Conservation (phyloP, 2,888 invertebrate genomes). For the Anarsia innoxiella region DNA sequence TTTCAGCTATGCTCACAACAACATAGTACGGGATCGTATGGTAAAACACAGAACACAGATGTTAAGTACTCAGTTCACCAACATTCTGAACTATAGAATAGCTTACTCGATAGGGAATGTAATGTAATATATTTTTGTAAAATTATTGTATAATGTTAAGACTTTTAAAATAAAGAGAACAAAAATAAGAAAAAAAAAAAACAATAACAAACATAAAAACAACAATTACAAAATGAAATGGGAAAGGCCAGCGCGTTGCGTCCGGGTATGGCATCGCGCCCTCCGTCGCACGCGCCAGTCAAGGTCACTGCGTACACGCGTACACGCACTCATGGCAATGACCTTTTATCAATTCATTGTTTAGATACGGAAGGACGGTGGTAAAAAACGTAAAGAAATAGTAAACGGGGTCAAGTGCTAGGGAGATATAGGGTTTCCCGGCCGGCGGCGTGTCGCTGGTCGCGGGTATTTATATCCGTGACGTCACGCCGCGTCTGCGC, state of each 20-base stretch:
- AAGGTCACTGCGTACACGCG: slow-evolving; percentile 46
- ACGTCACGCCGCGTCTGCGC: slow-evolving; percentile 48
- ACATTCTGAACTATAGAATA: slow-evolving; percentile 31
- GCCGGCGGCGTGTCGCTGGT: slow-evolving; percentile 23
- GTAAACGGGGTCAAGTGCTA: slow-evolving; percentile 57
- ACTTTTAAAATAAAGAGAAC: slow-evolving; percentile 73
- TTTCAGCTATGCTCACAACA: slow-evolving; percentile 67
- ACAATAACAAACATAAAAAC: slow-evolving; percentile 47
- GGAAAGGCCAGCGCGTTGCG: background rate
- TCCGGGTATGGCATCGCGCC: slow-evolving; percentile 42
- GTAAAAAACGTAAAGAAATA: slow-evolving; percentile 34
- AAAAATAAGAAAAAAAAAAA: slow-evolving; percentile 53
- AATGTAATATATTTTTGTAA: slow-evolving; percentile 71
- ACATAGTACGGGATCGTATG: slow-evolving; percentile 33
- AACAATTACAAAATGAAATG: background rate
- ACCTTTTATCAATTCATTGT: slow-evolving; percentile 53
- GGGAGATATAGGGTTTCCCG: slow-evolving; percentile 56
- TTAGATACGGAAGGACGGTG: slow-evolving; percentile 25
- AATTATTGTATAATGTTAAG: slow-evolving; percentile 70
- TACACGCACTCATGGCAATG: slow-evolving; percentile 44
- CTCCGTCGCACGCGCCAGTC: too few species aligned
- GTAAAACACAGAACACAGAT: slow-evolving; percentile 37
- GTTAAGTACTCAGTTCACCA: slow-evolving; percentile 30
- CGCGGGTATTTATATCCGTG: slow-evolving; percentile 40
- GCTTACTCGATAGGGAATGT: slow-evolving; percentile 49